These are phyloP conservation scores for Aselliscus stoliczkanus DNA, from an alignment of 2,797 vertebrate genomes.

Conservation along the genomic window DNA sequence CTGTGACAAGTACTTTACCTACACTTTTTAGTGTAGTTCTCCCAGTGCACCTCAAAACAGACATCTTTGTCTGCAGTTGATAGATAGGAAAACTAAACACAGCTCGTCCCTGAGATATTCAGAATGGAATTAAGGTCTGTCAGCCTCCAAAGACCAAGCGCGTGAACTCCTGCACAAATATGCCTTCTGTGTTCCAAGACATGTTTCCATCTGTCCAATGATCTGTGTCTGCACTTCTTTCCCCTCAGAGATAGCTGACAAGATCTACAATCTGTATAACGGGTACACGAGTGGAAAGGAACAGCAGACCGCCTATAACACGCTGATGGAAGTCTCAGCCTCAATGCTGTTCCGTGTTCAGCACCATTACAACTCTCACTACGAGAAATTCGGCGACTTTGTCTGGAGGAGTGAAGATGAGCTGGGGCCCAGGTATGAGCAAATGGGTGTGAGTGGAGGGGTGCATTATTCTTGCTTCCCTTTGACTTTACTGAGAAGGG, in stretches of 20 bases:
- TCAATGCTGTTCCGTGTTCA: slow-evolving; percentile 95
- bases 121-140: not conserved
- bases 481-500: not conserved
- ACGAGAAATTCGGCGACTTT: slow-evolving; percentile 99
- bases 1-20: not conserved
- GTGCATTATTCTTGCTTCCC: not conserved
- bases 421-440: slow-evolving; percentile 92
- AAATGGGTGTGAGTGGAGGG: not conserved
- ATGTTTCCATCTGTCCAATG: not conserved
- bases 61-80: not conserved
- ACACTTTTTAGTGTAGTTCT: not conserved
- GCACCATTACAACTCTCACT: slow-evolving; percentile 98
- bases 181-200: not conserved
- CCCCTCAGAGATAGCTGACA: slow-evolving; percentile 94
- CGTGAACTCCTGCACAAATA: not conserved
- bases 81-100: not conserved
- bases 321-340: slow-evolving; percentile 93
- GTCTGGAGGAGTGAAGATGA: slow-evolving; percentile 98
- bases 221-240: not conserved
- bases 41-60: not conserved
- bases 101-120: not conserved
- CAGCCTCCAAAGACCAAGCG: not conserved
- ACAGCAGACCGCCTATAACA: slow-evolving; percentile 98
- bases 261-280: slow-evolving; percentile 97
- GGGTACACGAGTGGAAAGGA: slow-evolving; percentile 99